A percentile compares a stretch with the other conserved stretches of the same genome.
Conservation (phyloP, 2,113 vertebrate species). For the Sander lucioperca region DNA sequence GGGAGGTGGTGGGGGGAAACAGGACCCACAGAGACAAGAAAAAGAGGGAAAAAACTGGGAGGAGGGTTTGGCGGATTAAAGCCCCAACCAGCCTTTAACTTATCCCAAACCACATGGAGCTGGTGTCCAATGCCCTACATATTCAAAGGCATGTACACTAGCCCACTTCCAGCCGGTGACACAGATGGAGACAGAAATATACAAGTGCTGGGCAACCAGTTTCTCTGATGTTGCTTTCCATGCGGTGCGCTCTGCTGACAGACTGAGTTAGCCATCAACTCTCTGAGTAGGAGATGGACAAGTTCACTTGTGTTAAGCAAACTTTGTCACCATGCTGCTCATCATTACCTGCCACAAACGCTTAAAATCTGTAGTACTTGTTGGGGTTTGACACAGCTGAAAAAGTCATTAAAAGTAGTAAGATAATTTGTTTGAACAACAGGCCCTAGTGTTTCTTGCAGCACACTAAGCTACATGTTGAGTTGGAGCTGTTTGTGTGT, state of each 20-base stretch:
- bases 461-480: conserved; percentile 33
- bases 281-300: conserved; percentile 67
- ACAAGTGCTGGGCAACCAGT: conserved; percentile 73
- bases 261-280: conserved; percentile 69
- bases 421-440: conserved; percentile 60
- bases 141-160: conserved; percentile 75
- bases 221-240: conserved; percentile 74
- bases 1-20: conserved; percentile 57
- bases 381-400: conserved; percentile 42
- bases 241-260: conserved; percentile 78
- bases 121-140: conserved; percentile 79
- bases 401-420: conserved; percentile 38
- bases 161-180: conserved; percentile 75
- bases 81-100: conserved; percentile 78
- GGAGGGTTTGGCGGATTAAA: conserved; percentile 74
- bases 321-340: conserved; percentile 53
- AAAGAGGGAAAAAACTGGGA: conserved; percentile 72
- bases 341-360: conserved; percentile 61
- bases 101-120: conserved; percentile 81
- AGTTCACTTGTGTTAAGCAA: conserved; percentile 60
- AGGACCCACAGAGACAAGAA: conserved; percentile 64
- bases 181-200: conserved; percentile 82
- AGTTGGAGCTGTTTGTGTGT: conserved; percentile 56
- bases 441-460: conserved; percentile 49
- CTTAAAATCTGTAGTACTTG: conserved; percentile 22